Conservation (phyloP, 2,888 invertebrate species). For the Pollenia amentaria region DNA sequence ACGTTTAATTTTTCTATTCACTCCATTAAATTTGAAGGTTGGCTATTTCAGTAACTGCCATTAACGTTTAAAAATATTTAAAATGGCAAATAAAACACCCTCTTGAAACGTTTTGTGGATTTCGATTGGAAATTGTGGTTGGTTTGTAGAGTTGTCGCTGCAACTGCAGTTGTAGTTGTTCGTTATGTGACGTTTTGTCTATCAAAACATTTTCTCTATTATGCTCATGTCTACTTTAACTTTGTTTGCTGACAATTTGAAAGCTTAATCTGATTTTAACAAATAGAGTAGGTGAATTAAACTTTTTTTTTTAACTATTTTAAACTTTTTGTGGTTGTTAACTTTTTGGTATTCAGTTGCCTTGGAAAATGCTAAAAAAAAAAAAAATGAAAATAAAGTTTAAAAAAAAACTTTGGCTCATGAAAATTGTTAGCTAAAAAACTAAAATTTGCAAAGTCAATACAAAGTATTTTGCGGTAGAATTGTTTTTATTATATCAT, state of each 20-base stretch:
- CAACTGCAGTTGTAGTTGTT: conserved; percentile 2
- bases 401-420: conserved; percentile 34
- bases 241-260: conserved; percentile 65
- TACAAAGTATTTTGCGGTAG: conserved; percentile 7
- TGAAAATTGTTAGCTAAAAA: conserved; percentile 10
- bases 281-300: conserved; percentile 63
- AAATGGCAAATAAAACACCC: conserved; percentile 39
- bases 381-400: no score
- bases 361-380: conserved; percentile 24
- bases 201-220: conserved; percentile 39
- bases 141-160: not conserved
- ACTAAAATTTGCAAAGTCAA: not conserved
- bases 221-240: conserved; percentile 53
- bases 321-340: not conserved
- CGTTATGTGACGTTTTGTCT: conserved; percentile 55
- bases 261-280: conserved; percentile 62
- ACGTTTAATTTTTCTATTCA: not conserved
- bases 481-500: no score
- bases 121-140: conserved; percentile 8
- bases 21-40: conserved; percentile 35
- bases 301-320: conserved; percentile 1
- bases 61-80: not conserved
- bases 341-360: not conserved
- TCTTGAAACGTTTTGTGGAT: conserved; percentile 43
- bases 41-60: conserved; percentile 6